A percentile compares a stretch with the other conserved stretches of the same genome.
These are phyloP conservation scores for Falco rusticolus DNA, from an alignment of 2,797 vertebrate species.

Conservation along the genomic window DNA sequence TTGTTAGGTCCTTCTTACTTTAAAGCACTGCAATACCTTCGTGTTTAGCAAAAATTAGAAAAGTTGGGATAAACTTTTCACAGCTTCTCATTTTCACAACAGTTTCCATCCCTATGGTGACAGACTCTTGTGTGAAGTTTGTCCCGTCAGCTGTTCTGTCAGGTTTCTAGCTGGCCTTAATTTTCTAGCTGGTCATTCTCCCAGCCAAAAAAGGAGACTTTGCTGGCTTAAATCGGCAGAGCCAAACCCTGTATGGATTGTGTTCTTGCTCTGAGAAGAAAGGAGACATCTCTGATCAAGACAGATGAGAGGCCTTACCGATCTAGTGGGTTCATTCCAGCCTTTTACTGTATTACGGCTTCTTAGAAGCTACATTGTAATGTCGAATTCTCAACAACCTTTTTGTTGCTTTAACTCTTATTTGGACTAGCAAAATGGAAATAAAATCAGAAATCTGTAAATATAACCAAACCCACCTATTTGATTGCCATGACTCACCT, in stretches of 20 bases:
- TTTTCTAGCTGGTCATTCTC: not conserved
- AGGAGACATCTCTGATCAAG: not conserved
- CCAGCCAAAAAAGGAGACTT: not conserved
- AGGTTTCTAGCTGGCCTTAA: not conserved
- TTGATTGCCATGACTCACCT: not conserved
- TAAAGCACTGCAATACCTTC: not conserved
- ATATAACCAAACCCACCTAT: not conserved
- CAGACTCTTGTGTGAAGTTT: not conserved
- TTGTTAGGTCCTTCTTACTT: not conserved
- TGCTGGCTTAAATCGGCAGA: not conserved
- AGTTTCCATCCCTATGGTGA: not conserved
- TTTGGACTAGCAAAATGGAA: not conserved
- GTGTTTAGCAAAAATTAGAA: not conserved
- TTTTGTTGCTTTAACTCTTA: not conserved
- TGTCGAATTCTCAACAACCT: not conserved
- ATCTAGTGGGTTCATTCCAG: not conserved
- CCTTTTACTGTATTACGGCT: not conserved
- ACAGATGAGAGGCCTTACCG: not conserved
- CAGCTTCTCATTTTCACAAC: not conserved
- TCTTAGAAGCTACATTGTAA: not conserved
- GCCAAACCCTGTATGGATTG: not conserved
- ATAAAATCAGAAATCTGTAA: not conserved
- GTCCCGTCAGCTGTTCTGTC: not conserved
- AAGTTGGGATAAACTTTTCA: not conserved
- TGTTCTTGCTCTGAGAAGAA: not conserved